phyloP scores from a whole-genome alignment of 2,888 invertebrate genomes.

The Melipona beecheii region DNA sequence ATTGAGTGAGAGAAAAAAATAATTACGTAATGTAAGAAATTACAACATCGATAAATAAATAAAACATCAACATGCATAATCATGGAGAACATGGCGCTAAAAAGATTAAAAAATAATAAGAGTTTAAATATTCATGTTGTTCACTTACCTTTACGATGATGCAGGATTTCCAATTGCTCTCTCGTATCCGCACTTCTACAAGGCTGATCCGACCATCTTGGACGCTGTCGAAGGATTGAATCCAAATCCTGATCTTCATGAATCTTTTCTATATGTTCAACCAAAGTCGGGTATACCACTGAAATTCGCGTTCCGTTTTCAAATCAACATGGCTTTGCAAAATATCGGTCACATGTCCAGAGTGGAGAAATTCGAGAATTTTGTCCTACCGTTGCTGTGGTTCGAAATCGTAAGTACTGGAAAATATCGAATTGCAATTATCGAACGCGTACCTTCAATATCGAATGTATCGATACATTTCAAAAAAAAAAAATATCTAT shows the following conservation, averaged over 20 bases:
- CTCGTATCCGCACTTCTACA: slow-evolving; percentile 94
- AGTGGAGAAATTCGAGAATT: slow-evolving; percentile 88
- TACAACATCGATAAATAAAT: no score
- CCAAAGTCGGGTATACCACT: slow-evolving; percentile 93
- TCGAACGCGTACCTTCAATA: background rate
- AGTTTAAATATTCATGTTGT: background rate
- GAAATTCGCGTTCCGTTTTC: slow-evolving; percentile 91
- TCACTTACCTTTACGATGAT: background rate
- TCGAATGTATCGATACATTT: background rate
- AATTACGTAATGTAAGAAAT: no score
- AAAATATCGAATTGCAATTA: slow-evolving; percentile 3
- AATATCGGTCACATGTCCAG: slow-evolving; percentile 88
- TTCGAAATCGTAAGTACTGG: slow-evolving; percentile 93
- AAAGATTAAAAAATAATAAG: background rate
- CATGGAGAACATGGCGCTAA: background rate
- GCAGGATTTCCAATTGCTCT: slow-evolving; percentile 93
- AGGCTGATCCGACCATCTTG: slow-evolving; percentile 88
- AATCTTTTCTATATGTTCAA: slow-evolving; percentile 90
- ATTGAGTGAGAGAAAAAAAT: no score
- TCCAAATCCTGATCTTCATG: slow-evolving; percentile 88
- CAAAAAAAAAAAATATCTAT: no score
- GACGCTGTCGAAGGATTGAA: slow-evolving; percentile 88
- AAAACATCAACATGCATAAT: background rate
- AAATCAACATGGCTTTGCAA: slow-evolving; percentile 94
- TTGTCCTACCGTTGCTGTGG: slow-evolving; percentile 93